Evolutionary conservation across 2,888 invertebrate genomes (phyloP).

Genomic region (Lampropteryx suffumata): DNA sequence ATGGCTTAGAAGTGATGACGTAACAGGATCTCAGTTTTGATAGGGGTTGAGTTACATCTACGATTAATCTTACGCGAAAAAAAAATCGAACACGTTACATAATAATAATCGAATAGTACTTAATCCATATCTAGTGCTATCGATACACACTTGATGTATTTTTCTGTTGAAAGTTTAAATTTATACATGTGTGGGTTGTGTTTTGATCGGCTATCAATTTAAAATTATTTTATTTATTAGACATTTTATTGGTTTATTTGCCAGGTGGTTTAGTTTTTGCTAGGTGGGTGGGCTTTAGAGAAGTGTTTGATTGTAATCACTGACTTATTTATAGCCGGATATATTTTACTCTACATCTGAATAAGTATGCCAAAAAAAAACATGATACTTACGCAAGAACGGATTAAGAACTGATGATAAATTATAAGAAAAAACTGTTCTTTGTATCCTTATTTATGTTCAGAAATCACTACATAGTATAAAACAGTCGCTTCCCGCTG

Average conservation of each 20-base stretch:
- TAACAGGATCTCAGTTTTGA: conserved; percentile 58
- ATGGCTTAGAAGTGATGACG: conserved; percentile 69
- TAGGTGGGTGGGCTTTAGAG: not conserved
- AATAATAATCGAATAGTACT: too few relatives aligned
- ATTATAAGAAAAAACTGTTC: too few relatives aligned
- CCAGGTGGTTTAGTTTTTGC: conserved; percentile 2
- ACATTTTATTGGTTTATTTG: conserved; percentile 9
- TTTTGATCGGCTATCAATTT: conserved; percentile 1
- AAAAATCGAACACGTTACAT: conserved; percentile 7
- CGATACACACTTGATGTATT: too few relatives aligned
- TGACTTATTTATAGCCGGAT: too few relatives aligned
- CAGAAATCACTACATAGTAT: too few relatives aligned
- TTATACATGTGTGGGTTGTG: not conserved
- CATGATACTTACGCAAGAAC: too few relatives aligned
- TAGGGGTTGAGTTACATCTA: conserved; percentile 41
- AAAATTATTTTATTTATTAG: not conserved
- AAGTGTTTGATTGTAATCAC: not conserved
- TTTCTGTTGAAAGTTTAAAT: too few relatives aligned
- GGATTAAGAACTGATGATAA: too few relatives aligned
- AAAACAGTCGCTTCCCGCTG: too few relatives aligned
- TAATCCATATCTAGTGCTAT: not conserved
- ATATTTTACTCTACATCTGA: too few relatives aligned
- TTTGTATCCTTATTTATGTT: too few relatives aligned
- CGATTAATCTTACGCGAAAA: conserved; percentile 30
- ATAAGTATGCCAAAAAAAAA: too few relatives aligned